A percentile compares a stretch with the other conserved stretches of the same genome.
Conservation (phyloP, 2,113 vertebrate genomes). For the Oncorhynchus kisutch region DNA sequence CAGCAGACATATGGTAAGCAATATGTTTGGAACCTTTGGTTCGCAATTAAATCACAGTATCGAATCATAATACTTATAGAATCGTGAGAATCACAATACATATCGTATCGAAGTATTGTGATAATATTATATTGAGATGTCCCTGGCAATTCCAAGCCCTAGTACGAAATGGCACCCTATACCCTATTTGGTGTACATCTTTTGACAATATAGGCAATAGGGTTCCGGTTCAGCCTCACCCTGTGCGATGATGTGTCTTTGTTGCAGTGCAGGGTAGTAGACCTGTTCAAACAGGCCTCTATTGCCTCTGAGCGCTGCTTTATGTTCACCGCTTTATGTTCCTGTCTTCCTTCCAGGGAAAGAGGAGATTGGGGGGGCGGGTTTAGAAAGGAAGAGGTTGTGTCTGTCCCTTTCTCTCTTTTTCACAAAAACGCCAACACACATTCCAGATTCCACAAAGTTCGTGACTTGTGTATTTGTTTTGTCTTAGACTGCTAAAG, state of each 20-base stretch:
- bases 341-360: constrained; percentile 44
- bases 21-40: no score
- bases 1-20: no score
- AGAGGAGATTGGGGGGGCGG: constrained; percentile 18
- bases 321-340: constrained; percentile 63
- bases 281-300: constrained; percentile 72
- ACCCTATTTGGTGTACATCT: no score
- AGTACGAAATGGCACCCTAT: no score
- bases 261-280: constrained; percentile 48
- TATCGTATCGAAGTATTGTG: no score
- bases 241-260: constrained; percentile 58
- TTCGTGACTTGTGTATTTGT: not conserved
- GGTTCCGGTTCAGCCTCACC: not conserved
- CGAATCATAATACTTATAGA: no score
- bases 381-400: constrained; percentile 65
- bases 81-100: no score
- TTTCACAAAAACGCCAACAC: not conserved
- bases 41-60: no score
- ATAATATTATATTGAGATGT: no score
- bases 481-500: not conserved
- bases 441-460: not conserved
- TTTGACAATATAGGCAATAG: not conserved
- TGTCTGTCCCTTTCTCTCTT: constrained; percentile 7
- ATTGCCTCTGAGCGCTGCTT: constrained; percentile 58
- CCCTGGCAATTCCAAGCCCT: no score